Percentiles rank a stretch among this genome's conserved stretches.
These are phyloP conservation scores for Artemia sp. DNA, from an alignment of 2,888 invertebrate species.

Conservation along the genomic window DNA sequence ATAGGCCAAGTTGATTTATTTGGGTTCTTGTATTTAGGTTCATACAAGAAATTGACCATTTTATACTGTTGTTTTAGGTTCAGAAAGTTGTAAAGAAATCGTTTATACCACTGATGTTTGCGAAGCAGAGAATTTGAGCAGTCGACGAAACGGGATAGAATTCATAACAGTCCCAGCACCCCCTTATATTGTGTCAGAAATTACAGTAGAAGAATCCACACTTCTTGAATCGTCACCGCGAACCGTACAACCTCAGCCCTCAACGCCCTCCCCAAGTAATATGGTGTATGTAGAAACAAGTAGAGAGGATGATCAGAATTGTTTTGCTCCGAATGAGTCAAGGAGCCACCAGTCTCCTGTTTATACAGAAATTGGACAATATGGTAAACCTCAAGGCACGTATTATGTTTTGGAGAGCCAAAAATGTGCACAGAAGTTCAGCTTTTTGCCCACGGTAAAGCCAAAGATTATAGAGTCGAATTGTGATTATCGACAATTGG, in stretches of 20 bases:
- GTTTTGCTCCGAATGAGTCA: too few relatives aligned
- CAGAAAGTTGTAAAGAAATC: too few relatives aligned
- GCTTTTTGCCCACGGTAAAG: not conserved
- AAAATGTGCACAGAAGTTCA: too few relatives aligned
- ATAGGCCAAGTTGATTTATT: too few relatives aligned
- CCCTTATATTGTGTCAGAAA: constrained; percentile 2
- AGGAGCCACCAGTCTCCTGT: not conserved
- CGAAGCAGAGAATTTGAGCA: too few relatives aligned
- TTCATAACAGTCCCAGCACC: not conserved
- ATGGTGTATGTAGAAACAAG: not conserved
- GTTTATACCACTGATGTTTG: too few relatives aligned
- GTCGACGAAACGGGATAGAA: not conserved
- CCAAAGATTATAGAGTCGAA: not conserved
- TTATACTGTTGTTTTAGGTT: too few relatives aligned
- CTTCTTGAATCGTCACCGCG: not conserved
- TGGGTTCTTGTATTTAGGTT: too few relatives aligned
- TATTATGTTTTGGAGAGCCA: not conserved
- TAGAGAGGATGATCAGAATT: not conserved
- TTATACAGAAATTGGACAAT: constrained; percentile 11
- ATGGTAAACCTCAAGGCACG: not conserved
- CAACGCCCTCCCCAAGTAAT: not conserved
- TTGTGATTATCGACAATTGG: not conserved
- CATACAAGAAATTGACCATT: too few relatives aligned
- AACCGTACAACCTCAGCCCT: not conserved
- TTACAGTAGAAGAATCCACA: constrained; percentile 9